A percentile compares a stretch with the other conserved stretches of the same genome.
Conservation (phyloP, 2,888 invertebrate genomes). For the Eledona agricola region DNA sequence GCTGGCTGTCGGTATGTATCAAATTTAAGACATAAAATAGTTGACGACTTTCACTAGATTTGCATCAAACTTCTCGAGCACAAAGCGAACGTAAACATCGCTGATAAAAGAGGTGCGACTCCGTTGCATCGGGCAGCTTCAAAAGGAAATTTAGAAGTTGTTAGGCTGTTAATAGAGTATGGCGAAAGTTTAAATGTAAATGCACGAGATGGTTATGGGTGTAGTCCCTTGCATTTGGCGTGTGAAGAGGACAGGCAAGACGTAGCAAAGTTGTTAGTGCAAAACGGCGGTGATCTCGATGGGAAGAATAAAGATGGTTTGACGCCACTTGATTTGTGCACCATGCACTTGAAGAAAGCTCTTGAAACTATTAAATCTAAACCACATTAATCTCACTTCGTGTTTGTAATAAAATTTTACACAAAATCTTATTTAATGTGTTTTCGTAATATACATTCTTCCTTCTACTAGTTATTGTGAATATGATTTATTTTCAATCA, state of each 20-base stretch:
- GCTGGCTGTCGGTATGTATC: conserved; percentile 71
- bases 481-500: too few relatives aligned
- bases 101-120: conserved; percentile 74
- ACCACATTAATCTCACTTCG: conserved; percentile 3
- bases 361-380: conserved; percentile 28
- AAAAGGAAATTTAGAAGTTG: conserved; percentile 74
- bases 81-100: conserved; percentile 75
- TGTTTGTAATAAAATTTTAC: conserved; percentile 6
- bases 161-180: conserved; percentile 71
- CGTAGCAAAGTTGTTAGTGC: conserved; percentile 71
- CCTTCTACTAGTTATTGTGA: too few relatives aligned
- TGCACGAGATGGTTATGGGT: conserved; percentile 74
- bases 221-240: conserved; percentile 82
- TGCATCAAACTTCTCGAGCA: conserved; percentile 71
- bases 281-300: conserved; percentile 70
- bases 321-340: conserved; percentile 72
- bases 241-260: conserved; percentile 81
- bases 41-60: conserved; percentile 64
- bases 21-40: conserved; percentile 15
- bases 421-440: conserved; percentile 5
- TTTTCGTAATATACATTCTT: conserved; percentile 4
- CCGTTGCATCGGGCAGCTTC: conserved; percentile 84
- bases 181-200: conserved; percentile 67
- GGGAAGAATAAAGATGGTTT: conserved; percentile 72
- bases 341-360: conserved; percentile 39